Base-by-base conservation (phyloP, 64 coral and sea anemone genomes). In the Porites australiensis region DNA sequence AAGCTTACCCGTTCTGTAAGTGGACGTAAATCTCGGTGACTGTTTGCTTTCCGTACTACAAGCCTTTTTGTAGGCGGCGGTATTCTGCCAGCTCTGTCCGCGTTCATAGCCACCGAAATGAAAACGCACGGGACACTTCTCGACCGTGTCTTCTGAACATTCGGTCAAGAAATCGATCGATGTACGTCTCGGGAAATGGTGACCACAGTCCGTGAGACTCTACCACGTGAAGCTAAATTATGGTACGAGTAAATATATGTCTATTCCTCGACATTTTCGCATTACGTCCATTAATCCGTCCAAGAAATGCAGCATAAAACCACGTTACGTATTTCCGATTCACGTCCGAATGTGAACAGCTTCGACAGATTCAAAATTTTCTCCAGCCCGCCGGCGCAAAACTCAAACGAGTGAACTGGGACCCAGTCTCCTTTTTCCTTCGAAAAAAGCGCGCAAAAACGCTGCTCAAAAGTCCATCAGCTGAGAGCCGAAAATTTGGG, bases 1-100 rank as follows among this genome's bases (percentile, higher is more conserved):
- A 37, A 37, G 27, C 94, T 77, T 88, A 99, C 98, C 83, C 98
- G 75, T 71, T 99, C 98, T 7, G 94, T 99, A 11, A 99, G 71
- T 18, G 94, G 94, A 64, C 98, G 87, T 18, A 99, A 88, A 82
- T 99, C 98, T 85, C 98, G 81, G 5, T 96, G 91, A 55, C 98
- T 99, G 89, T 96, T 99, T 37, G 88, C 92, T 92, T 99, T 99
- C 58, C 94, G 95, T 10, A 98, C 94, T 20, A 99, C 92, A 64
- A 99, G 94, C 77, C 87, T 91, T 92, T 94, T 94, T 71, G 98
- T 99, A 60, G 94, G 98, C 46, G 94, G 92, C 19, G 88, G 93
- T 23, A 98, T 78, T 50, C 95, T 75, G 11, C 71, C 91, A 69
- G 21, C 61, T 84, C 62, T 84, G 63, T 84, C 81, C 9, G 58